phyloP scores from a whole-genome alignment of 2,113 vertebrate genomes.

The Meles meles region DNA sequence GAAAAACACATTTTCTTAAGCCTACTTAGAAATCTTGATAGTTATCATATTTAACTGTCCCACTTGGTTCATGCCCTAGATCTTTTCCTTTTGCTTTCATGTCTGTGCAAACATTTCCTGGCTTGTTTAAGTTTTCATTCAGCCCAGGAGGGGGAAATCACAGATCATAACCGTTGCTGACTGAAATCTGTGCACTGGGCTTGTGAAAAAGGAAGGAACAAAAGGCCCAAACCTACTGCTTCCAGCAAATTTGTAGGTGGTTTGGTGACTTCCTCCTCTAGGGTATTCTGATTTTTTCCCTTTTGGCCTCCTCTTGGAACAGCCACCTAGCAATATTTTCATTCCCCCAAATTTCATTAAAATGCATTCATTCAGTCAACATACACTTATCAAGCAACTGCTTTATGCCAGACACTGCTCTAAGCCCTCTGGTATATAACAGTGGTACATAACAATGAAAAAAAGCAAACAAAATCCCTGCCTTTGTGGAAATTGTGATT shows the following conservation, averaged over 20 bases:
- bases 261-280: not conserved
- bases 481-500: not conserved
- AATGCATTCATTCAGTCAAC: not conserved
- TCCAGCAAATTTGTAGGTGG: not conserved
- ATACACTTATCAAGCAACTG: not conserved
- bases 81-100: not conserved
- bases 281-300: not conserved
- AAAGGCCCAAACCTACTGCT: not conserved
- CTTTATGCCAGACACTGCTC: not conserved
- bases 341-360: conserved; percentile 3
- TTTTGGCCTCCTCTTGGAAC: not conserved
- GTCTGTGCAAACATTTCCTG: not conserved
- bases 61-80: not conserved
- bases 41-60: not conserved
- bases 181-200: not conserved
- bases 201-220: not conserved
- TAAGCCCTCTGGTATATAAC: not conserved
- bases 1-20: not conserved
- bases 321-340: not conserved
- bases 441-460: not conserved
- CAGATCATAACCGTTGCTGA: not conserved
- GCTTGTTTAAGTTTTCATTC: not conserved
- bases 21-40: not conserved
- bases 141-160: not conserved
- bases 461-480: not conserved